A percentile compares a stretch with the other conserved stretches of the same genome.
Conservation (phyloP, 2,113 vertebrate genomes). For the Gadus macrocephalus region DNA sequence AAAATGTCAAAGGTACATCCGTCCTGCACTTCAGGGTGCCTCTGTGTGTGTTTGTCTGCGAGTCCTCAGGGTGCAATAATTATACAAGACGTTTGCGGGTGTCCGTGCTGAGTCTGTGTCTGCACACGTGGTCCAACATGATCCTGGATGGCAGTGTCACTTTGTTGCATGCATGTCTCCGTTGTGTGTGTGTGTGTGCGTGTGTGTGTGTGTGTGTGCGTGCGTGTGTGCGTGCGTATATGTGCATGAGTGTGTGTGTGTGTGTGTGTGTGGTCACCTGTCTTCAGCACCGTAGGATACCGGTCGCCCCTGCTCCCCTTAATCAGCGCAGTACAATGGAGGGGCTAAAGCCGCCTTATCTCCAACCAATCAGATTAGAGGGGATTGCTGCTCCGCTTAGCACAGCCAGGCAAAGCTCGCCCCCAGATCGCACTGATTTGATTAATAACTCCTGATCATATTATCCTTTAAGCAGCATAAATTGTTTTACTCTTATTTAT, state of each 20-base stretch:
- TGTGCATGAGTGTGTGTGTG: constrained; percentile 16
- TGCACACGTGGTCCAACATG: too few relatives aligned
- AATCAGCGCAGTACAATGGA: constrained; percentile 68
- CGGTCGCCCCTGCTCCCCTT: constrained; percentile 54
- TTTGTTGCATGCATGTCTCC: too few relatives aligned
- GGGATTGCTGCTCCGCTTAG: constrained; percentile 70
- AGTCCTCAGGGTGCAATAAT: background rate
- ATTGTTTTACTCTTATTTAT: constrained; percentile 74
- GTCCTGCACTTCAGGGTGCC: background rate
- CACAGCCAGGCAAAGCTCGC: constrained; percentile 60
- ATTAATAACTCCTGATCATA: constrained; percentile 75
- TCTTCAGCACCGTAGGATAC: constrained; percentile 43
- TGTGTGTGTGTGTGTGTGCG: background rate
- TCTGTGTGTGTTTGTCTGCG: constrained; percentile 7
- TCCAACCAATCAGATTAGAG: constrained; percentile 78
- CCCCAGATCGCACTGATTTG: constrained; percentile 75
- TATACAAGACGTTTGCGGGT: too few relatives aligned
- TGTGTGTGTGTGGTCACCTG: constrained; percentile 35
- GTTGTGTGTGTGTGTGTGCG: too few relatives aligned
- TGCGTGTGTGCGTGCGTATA: constrained; percentile 9
- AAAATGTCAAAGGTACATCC: too few relatives aligned
- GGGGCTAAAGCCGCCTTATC: constrained; percentile 73
- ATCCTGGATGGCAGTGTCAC: too few relatives aligned
- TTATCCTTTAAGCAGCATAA: constrained; percentile 77
- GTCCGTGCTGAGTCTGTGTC: too few relatives aligned